Base-by-base conservation (phyloP, 2,113 vertebrate genomes). In the Guaruba guarouba region DNA sequence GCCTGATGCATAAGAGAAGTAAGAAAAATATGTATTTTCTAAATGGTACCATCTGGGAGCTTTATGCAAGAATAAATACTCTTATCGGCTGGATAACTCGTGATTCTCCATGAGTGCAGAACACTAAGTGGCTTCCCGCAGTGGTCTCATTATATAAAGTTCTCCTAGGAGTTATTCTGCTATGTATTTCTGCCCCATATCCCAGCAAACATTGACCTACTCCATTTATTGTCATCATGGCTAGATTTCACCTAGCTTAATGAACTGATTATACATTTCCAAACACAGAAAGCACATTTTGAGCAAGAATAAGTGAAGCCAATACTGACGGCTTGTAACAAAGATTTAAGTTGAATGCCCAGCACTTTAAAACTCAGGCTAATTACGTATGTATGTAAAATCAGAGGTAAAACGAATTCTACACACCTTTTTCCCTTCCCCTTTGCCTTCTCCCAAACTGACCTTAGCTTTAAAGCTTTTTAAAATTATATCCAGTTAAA, bases 21-120 rank as follows among this genome's bases (percentile, higher is more conserved):
- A 86, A 70, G 31, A 49, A 41, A 84, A 92, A 52, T 57, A 76
- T 43, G 1, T 43, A 37, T 83, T 90, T 84, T 80, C 37, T 31
- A 63, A 90, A 68, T 39, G 16, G n/a, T 77, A 48, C 69, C 74
- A 92, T 90, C 52, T 80, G 64, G 78, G 92, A 75, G 13, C 37
- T 83, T 92, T 77, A 86, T 81, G 86, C 78, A 94, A 90, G 59
- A 90, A 90, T 49, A 94, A 86, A 71, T 70, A 73, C 48, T 80
- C 63, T 74, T 37, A 71, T 33, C 1, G 1, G 48, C 55, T 93
- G 66, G 48, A 71, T 37, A 67, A 74, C 39, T 39, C 44, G 13
- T 7, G n/a, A 55, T 63, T 71, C 35, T 62, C 48, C 55, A 1
- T 3, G 10, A 92, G 28, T 35, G 15, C 52, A 39, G 51, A 90